phyloP scores from a whole-genome alignment of 1,140 invertebrate genomes.

The Bathynomus jamesi region DNA sequence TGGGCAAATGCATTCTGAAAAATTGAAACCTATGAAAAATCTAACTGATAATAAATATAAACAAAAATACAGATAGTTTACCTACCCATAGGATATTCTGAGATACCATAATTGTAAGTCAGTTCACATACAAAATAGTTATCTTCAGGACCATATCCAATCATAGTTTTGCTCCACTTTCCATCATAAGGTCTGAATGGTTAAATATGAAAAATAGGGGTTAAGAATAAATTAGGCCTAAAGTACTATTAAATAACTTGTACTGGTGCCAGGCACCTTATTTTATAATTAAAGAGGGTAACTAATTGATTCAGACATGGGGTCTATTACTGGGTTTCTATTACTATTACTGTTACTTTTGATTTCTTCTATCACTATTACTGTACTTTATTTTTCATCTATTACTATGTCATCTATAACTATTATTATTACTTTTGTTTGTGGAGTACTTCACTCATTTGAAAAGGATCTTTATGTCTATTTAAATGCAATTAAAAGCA shows the following conservation, averaged over 20 bases:
- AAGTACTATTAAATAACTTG: not conserved
- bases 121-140: conserved; percentile 92
- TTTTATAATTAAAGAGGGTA: not conserved
- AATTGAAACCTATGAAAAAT: too few relatives aligned
- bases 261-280: not conserved
- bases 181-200: conserved; percentile 75
- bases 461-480: too few relatives aligned
- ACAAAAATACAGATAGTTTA: not conserved
- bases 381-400: too few relatives aligned
- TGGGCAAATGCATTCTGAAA: too few relatives aligned
- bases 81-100: conserved; percentile 52
- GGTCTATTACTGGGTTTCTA: too few relatives aligned
- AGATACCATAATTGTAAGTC: conserved; percentile 94
- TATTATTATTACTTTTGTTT: too few relatives aligned
- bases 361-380: too few relatives aligned
- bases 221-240: not conserved
- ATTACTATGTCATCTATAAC: too few relatives aligned
- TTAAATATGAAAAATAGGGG: not conserved
- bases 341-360: too few relatives aligned
- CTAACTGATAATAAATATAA: not conserved
- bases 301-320: not conserved
- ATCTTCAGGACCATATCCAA: conserved; percentile 93
- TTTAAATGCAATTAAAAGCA: too few relatives aligned
- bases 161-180: conserved; percentile 98
- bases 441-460: too few relatives aligned